Evolutionary conservation across 2,888 invertebrate species (phyloP), one percentile per base, ranked within the genome.

Genomic region (Pristionchus arcanus): DNA sequence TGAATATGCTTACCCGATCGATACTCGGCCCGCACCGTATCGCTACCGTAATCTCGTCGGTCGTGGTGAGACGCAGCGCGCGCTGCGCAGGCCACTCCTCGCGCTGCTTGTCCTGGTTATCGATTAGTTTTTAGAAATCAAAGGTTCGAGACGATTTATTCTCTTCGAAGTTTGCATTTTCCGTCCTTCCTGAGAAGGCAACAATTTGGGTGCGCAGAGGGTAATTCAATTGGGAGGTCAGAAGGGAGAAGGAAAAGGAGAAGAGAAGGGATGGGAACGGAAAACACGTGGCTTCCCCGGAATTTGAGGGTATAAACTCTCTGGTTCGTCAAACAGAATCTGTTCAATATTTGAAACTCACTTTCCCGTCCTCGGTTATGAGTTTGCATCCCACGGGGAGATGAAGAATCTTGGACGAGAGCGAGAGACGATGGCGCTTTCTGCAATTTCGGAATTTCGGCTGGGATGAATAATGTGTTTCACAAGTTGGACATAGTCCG

Each of bases 11-110:
- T n/a, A 81, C 81, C 49, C 49, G 81, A 81, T 81, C 81, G 21
- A 81, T 81, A 0, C 15, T 49, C n/a, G 11, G 15, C 34, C 53
- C 81, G 49, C 81, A 81, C 49, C 81, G 81, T 81, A 81, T 28
- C 28, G 81, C n/a, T 49, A 81, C 81, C 53, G 81, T 81, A 81
- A 81, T 81, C 81, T 81, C 81, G n/a, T 53, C 81, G 1, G 81
- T 81, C 81, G 81, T 81, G 25, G 81, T 81, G 81, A 81, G 81
- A 81, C 37, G 81, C n/a, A 81, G n/a, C 21, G 81, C 37, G 11
- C 81, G 81, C 49, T 81, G 81, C 49, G 81, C 81, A 25, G 81
- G 81, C 81, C 81, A 81, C 81, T 81, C 81, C 49, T 81, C 81
- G 5, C 42, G 25, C 42, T 81, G 49, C 81, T 81, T 81, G 28